These are phyloP conservation scores for Saturnia pavonia DNA, from an alignment of 2,888 invertebrate species.

Conservation along the genomic window DNA sequence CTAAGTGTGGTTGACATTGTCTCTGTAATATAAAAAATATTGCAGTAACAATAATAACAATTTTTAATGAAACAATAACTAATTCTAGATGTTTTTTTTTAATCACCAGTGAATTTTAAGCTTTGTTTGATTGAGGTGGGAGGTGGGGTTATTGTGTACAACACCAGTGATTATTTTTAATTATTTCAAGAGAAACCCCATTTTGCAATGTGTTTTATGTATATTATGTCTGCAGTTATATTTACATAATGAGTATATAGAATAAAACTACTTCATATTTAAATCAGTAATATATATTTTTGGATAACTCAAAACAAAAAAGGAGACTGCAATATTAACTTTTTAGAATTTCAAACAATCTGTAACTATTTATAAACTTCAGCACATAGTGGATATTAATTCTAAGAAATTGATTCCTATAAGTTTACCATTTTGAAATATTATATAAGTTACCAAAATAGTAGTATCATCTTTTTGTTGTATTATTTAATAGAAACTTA, in stretches of 20 bases:
- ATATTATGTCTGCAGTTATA: not conserved
- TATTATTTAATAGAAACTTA: not conserved
- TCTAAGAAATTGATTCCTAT: not conserved
- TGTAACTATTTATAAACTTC: too few relatives aligned
- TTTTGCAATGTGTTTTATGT: too few relatives aligned
- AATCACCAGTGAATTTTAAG: too few relatives aligned
- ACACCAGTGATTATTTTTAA: not conserved
- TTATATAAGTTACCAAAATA: not conserved
- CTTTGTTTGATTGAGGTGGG: too few relatives aligned
- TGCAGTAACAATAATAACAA: slow-evolving; percentile 8
- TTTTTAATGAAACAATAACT: not conserved
- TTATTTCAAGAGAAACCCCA: not conserved
- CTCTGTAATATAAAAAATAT: slow-evolving; percentile 73
- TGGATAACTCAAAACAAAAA: too few relatives aligned
- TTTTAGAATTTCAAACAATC: too few relatives aligned
- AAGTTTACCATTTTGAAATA: not conserved
- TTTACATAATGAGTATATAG: not conserved
- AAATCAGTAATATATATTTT: not conserved
- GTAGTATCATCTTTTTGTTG: not conserved
- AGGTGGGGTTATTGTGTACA: too few relatives aligned
- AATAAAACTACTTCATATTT: not conserved
- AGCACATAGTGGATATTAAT: not conserved
- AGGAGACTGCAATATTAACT: too few relatives aligned
- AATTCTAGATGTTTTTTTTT: too few relatives aligned
- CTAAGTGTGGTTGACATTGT: slow-evolving; percentile 97